Conservation (phyloP, 2,888 invertebrate genomes). For the Lasioglossum zephyrum region DNA sequence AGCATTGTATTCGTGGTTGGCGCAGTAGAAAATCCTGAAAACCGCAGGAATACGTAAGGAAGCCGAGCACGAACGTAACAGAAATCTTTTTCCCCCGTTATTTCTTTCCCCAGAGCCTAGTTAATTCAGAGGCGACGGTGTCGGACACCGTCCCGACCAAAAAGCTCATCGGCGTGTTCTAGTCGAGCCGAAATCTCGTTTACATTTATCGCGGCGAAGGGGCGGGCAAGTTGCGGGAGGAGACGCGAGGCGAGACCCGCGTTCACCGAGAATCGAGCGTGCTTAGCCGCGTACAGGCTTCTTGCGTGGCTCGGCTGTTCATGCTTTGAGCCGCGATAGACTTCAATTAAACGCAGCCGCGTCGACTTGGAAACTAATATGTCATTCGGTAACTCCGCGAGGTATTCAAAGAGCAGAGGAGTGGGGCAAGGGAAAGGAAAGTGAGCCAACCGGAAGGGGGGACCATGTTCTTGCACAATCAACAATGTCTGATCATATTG, state of each 20-base stretch:
- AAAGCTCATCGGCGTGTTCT: slow-evolving; percentile 51
- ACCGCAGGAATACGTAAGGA: neutral
- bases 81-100: neutral
- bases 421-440: slow-evolving; percentile 21
- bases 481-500: slow-evolving; percentile 32
- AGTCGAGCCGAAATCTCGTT: slow-evolving; percentile 55
- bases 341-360: slow-evolving; percentile 69
- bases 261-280: slow-evolving; percentile 9
- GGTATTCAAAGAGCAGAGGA: slow-evolving; percentile 59
- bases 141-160: slow-evolving; percentile 44
- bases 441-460: slow-evolving; percentile 22
- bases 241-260: neutral
- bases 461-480: slow-evolving; percentile 33
- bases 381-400: slow-evolving; percentile 62
- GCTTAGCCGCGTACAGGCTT: slow-evolving; percentile 10
- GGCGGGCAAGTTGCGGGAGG: neutral
- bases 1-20: too few relatives aligned
- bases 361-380: slow-evolving; percentile 71
- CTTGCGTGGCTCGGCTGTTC: slow-evolving; percentile 47
- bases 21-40: neutral
- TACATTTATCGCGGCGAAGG: slow-evolving; percentile 57
- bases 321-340: slow-evolving; percentile 70
- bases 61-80: neutral
- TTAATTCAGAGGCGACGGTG: slow-evolving; percentile 56
- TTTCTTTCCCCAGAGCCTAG: slow-evolving; percentile 23